Conservation (phyloP, 2,888 invertebrate genomes). For the Apodemia duryi region DNA sequence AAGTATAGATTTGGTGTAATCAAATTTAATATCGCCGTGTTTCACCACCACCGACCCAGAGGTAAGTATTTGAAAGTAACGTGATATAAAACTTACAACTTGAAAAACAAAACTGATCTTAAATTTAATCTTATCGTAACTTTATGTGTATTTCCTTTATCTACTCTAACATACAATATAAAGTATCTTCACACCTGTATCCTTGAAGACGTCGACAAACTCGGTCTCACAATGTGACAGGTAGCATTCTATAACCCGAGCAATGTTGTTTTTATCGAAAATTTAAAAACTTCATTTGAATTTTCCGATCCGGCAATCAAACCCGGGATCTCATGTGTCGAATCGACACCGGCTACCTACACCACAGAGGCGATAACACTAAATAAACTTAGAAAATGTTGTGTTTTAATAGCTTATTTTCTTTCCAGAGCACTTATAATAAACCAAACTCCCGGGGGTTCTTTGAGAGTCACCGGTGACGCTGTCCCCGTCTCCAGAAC, state of each 20-base stretch:
- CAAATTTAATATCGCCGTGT: not conserved
- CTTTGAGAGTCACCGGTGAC: constrained; percentile 4
- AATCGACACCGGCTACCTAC: not conserved
- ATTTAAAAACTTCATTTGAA: not conserved
- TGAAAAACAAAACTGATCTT: constrained; percentile 7
- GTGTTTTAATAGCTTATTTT: constrained; percentile 4
- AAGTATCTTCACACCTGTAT: not conserved
- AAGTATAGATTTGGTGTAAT: not conserved
- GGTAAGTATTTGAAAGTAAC: constrained; percentile 2
- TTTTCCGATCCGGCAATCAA: not conserved
- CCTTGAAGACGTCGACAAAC: not conserved
- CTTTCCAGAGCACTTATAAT: not conserved
- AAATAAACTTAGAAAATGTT: not conserved
- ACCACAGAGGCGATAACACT: not conserved
- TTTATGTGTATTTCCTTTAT: constrained; percentile 10
- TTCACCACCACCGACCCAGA: not conserved
- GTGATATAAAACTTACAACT: not conserved
- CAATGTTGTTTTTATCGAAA: constrained; percentile 1
- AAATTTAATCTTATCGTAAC: constrained; percentile 5
- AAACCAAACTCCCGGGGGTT: constrained; percentile 1
- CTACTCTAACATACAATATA: not conserved
- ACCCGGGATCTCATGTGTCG: not conserved
- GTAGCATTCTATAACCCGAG: not conserved
- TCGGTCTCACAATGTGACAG: too few relatives aligned
- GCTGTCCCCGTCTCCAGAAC: not conserved